phyloP scores from a whole-genome alignment of 1,140 invertebrate genomes.

The Drosophila persimilis region DNA sequence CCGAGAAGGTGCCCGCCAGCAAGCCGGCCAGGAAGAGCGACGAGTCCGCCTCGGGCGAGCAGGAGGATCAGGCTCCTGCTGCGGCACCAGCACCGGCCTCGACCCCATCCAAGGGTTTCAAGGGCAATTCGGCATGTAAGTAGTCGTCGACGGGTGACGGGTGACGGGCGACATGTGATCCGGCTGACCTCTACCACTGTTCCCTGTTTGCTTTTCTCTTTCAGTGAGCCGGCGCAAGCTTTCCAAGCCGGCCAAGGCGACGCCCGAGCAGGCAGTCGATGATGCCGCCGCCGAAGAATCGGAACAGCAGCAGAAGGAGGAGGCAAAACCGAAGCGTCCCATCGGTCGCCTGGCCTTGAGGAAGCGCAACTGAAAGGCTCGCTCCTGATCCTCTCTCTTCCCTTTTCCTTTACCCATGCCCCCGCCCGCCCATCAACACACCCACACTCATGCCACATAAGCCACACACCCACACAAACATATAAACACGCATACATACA shows the following conservation, averaged over 20 bases:
- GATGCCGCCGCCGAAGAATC: constrained; percentile 74
- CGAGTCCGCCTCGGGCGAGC: constrained; percentile 43
- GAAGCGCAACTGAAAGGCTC: constrained; percentile 68
- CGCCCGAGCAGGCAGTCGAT: constrained; percentile 61
- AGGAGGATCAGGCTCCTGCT: constrained; percentile 57
- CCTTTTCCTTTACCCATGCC: background rate
- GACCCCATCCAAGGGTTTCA: constrained; percentile 68
- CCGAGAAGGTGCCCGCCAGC: constrained; percentile 68
- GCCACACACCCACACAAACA: background rate
- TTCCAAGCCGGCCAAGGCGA: constrained; percentile 64
- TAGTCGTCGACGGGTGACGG: background rate
- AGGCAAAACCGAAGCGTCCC: constrained; percentile 73
- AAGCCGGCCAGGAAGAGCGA: constrained; percentile 72
- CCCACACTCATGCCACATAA: background rate
- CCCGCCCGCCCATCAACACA: background rate
- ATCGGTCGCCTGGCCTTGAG: constrained; percentile 69
- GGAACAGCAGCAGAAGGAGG: constrained; percentile 76
- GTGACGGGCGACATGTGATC: no score
- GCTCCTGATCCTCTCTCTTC: background rate
- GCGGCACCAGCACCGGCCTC: constrained; percentile 54
- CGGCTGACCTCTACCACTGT: no score
- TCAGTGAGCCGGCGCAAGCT: constrained; percentile 74
- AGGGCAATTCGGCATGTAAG: constrained; percentile 74
- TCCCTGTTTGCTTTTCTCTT: background rate
- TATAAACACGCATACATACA: constrained; percentile 2